A percentile compares a stretch with the other conserved stretches of the same genome.
Evolutionary conservation across 2,797 vertebrate species (phyloP).

Genomic region (Toxotes lorentzi): DNA sequence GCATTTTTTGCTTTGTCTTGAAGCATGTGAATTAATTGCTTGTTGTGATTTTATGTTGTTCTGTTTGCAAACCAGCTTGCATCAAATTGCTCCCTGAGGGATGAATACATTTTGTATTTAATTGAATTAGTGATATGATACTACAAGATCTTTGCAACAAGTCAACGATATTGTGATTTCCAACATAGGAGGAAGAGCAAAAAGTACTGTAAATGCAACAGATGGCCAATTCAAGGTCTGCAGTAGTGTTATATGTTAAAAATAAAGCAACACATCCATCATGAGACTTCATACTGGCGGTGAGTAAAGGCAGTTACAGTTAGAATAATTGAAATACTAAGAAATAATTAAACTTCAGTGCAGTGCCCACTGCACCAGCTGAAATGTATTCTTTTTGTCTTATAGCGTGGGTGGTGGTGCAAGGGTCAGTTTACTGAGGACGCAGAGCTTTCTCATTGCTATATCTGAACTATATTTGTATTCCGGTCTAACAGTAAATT

Average conservation of each 20-base stretch:
- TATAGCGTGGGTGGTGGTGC: background rate
- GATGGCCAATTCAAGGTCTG: background rate
- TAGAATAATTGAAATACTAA: background rate
- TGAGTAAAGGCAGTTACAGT: background rate
- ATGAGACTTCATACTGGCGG: background rate
- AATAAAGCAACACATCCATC: background rate
- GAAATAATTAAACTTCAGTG: conserved; percentile 13
- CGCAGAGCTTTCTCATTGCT: background rate
- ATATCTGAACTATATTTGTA: background rate
- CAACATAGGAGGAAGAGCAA: background rate
- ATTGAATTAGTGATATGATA: conserved; percentile 10
- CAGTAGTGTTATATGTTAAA: background rate
- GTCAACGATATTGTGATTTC: background rate
- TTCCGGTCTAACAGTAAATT: background rate
- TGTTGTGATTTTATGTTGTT: conserved; percentile 21
- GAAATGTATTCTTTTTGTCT: conserved; percentile 2
- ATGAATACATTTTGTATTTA: conserved; percentile 3
- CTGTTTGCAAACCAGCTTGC: conserved; percentile 18
- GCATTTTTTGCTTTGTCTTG: background rate
- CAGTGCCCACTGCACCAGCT: background rate
- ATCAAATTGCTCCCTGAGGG: conserved; percentile 25
- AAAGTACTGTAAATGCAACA: background rate
- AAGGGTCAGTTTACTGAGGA: conserved; percentile 7
- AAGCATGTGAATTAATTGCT: conserved; percentile 15
- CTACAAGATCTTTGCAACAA: background rate